Evolutionary conservation across 2,113 vertebrate species (phyloP), one percentile per base, ranked within the genome.

Genomic region (Motacilla alba): DNA sequence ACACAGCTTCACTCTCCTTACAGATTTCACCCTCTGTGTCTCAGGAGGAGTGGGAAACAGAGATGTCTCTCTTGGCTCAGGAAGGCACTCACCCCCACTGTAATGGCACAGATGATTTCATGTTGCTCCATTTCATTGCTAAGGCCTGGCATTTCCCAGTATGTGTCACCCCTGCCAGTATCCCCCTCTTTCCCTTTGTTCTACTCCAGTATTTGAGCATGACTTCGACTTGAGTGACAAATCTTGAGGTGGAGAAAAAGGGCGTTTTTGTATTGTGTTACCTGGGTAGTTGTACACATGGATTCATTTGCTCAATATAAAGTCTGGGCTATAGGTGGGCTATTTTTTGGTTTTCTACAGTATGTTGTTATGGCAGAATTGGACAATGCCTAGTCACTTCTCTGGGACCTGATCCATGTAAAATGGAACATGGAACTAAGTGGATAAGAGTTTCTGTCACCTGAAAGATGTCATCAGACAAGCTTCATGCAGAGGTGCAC

Each of bases 81-180:
- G n/a, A 92, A 94, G 59, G 72, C 67, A 83, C 63, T 95, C 88
- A 80, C 83, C 30, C 85, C 74, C 86, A 69, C 58, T 94, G 63
- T 58, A 50, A 93, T 77, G 85, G 64, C 43, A 73, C 26, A 77
- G 85, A 81, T 94, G 79, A 93, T 86, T 95, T 94, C 72, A 77
- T 43, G 26, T 80, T 90, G 35, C 39, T 96, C 43, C 43, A 50
- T 90, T 89, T 88, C 83, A 67, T 83, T 94, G 33, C 80, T 74
- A 62, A 77, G 92, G 85, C 95, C 94, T 97, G 90, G 83, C 76
- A 74, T 96, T 97, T 93, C 90, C 79, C 49, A 35, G 55, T 8
- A 24, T 95, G 79, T 93, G 76, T 95, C 83, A 86, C 67, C 50
- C 3, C 43, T 96, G 41, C 41, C 3, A 10, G 44, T 75, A 79